phyloP scores from a whole-genome alignment of 1,140 invertebrate genomes.

The Bombus affinis region DNA sequence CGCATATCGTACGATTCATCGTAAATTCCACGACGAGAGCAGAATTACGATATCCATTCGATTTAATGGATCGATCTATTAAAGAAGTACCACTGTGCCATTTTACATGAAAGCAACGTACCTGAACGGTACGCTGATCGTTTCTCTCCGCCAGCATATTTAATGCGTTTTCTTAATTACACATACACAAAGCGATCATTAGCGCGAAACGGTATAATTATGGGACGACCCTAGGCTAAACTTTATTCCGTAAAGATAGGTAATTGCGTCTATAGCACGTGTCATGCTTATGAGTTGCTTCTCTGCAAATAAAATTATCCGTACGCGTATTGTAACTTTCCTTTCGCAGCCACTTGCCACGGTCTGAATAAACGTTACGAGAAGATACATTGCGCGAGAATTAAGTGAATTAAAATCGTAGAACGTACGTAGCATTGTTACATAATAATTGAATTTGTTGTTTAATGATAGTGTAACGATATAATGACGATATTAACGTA shows the following conservation, averaged over 20 bases:
- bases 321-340: neutral
- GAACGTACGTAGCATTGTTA: neutral
- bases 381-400: neutral
- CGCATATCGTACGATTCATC: neutral
- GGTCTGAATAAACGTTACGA: neutral
- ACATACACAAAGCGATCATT: slow-evolving; percentile 31
- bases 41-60: neutral
- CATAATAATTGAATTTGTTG: neutral
- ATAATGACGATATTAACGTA: no score
- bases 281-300: neutral
- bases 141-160: slow-evolving; percentile 23
- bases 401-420: neutral
- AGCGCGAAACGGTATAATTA: slow-evolving; percentile 45
- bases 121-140: slow-evolving; percentile 29
- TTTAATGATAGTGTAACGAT: neutral
- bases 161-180: slow-evolving; percentile 42
- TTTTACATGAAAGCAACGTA: slow-evolving; percentile 32
- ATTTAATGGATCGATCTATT: slow-evolving; percentile 6
- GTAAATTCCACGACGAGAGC: slow-evolving; percentile 1
- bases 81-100: slow-evolving; percentile 28
- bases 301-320: slow-evolving; percentile 12
- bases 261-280: slow-evolving; percentile 18
- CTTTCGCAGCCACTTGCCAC: neutral
- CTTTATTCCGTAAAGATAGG: slow-evolving; percentile 5
- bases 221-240: neutral